Evolutionary conservation across 2,113 vertebrate genomes (phyloP).

Genomic region (Butorides virescens): DNA sequence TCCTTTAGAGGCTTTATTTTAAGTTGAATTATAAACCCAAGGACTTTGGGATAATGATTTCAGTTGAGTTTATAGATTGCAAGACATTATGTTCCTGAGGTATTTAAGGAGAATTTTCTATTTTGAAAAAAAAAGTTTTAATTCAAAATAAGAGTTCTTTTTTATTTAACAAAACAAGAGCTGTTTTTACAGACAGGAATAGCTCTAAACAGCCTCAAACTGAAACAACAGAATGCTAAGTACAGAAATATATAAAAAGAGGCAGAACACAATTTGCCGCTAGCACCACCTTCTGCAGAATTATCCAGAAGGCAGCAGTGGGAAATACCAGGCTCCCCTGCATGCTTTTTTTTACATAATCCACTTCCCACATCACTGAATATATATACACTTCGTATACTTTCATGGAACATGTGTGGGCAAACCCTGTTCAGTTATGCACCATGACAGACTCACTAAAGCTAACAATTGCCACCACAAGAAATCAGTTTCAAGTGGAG

Average conservation of each 20-base stretch:
- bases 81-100: fast-evolving
- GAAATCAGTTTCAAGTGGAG: not conserved
- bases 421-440: not conserved
- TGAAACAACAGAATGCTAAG: not conserved
- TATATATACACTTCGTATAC: fast-evolving
- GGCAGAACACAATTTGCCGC: not conserved
- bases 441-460: not conserved
- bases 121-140: not conserved
- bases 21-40: not conserved
- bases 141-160: not conserved
- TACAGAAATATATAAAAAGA: not conserved
- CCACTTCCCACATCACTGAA: not conserved
- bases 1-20: not conserved
- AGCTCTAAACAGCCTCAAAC: not conserved
- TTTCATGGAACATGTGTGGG: not conserved
- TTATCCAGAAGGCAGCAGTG: not conserved
- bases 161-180: not conserved
- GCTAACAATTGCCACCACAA: not conserved
- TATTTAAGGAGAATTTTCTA: not conserved
- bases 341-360: not conserved
- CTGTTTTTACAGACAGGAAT: not conserved
- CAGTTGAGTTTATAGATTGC: not conserved
- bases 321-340: not conserved
- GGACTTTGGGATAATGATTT: not conserved
- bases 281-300: not conserved